These are phyloP conservation scores for Mustelus asterias DNA, from an alignment of 2,113 vertebrate genomes.

Conservation along the genomic window DNA sequence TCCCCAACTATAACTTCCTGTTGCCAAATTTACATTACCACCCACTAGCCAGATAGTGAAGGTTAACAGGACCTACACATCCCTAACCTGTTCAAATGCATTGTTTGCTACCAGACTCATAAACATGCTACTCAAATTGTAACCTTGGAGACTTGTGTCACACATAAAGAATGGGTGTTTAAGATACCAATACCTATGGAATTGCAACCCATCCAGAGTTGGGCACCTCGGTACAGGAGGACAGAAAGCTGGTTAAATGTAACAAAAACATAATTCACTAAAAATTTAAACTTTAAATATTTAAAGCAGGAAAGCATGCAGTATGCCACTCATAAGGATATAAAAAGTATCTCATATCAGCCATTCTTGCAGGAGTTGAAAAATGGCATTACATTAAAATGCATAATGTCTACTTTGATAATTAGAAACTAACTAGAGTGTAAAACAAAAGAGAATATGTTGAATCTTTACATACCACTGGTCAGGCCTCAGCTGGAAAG, in stretches of 20 bases:
- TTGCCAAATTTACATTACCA: background rate
- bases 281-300: background rate
- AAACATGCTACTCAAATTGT: background rate
- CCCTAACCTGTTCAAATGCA: background rate
- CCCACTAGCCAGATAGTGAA: background rate
- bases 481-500: background rate
- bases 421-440: background rate
- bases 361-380: background rate
- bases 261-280: background rate
- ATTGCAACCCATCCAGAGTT: background rate
- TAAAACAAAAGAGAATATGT: background rate
- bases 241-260: background rate
- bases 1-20: background rate
- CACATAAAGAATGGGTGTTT: background rate
- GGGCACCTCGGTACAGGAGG: background rate
- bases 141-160: background rate
- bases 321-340: background rate
- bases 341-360: background rate
- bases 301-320: background rate
- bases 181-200: background rate
- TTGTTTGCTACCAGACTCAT: background rate
- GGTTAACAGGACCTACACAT: background rate
- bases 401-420: background rate
- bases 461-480: background rate
- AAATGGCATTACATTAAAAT: background rate